These are phyloP conservation scores for Alexandromys oeconomus DNA, from an alignment of 2,797 vertebrate genomes.

Conservation along the genomic window DNA sequence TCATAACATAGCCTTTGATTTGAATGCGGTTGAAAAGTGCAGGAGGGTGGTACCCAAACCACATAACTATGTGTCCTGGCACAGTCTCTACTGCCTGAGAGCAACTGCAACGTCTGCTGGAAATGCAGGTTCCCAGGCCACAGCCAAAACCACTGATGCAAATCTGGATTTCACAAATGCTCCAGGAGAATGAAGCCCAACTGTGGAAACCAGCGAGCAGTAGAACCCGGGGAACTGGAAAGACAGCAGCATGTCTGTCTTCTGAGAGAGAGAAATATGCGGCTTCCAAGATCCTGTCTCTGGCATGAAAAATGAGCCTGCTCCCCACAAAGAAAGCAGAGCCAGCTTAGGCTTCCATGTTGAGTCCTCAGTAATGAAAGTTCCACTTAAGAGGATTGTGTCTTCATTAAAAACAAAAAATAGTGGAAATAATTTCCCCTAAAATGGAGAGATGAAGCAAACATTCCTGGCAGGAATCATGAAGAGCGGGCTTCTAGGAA, in stretches of 20 bases:
- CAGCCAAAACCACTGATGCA: neutral
- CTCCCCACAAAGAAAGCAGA: neutral
- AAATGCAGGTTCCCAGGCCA: conserved; percentile 15
- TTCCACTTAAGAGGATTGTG: conserved; percentile 74
- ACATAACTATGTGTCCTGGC: neutral
- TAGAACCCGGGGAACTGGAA: neutral
- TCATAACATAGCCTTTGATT: neutral
- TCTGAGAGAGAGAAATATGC: neutral
- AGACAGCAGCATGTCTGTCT: neutral
- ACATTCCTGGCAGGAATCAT: conserved; percentile 88
- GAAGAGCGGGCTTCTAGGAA: conserved; percentile 84
- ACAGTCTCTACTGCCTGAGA: neutral
- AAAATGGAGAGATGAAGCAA: conserved; percentile 89
- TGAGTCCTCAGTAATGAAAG: conserved; percentile 52
- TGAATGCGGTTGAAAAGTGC: conserved; percentile 45
- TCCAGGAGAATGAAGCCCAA: neutral
- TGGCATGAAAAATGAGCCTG: neutral
- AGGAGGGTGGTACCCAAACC: neutral
- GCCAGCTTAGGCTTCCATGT: neutral
- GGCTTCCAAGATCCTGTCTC: neutral
- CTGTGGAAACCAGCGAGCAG: conserved; percentile 12
- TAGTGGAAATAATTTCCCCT: conserved; percentile 87
- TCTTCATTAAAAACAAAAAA: conserved; percentile 64
- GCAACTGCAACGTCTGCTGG: neutral
- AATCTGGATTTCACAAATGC: conserved; percentile 53